phyloP scores from a whole-genome alignment of 2,113 vertebrate species.

The Plestiodon gilberti region DNA sequence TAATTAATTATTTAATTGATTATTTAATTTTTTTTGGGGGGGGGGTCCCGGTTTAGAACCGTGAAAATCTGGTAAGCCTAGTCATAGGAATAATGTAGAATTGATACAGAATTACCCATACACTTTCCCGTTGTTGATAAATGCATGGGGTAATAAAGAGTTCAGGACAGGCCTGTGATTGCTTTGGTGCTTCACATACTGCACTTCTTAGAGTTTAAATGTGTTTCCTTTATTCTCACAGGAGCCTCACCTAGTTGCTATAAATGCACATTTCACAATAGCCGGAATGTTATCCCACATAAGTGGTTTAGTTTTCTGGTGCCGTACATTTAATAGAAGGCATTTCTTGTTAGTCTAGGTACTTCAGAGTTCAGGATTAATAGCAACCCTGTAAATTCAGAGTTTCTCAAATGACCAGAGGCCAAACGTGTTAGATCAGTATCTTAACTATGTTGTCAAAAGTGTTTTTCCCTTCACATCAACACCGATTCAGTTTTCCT shows the following conservation, averaged over 20 bases:
- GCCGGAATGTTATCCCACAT: not conserved
- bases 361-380: slow-evolving; percentile 19
- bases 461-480: slow-evolving; percentile 11
- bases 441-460: slow-evolving; percentile 15
- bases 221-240: not conserved
- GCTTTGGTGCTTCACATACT: not conserved
- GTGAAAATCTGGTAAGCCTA: no score
- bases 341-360: not conserved
- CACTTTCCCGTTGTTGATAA: no score
- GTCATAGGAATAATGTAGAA: not conserved
- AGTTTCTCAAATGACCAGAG: slow-evolving; percentile 24
- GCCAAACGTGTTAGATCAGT: slow-evolving; percentile 30
- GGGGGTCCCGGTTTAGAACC: no score
- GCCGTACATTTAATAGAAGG: not conserved
- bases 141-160: not conserved
- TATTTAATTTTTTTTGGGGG: no score
- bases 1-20: no score
- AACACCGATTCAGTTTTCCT: not conserved
- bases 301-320: not conserved
- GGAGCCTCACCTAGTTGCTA: not conserved
- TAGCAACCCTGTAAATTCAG: slow-evolving; percentile 26
- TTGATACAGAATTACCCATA: not conserved
- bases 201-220: not conserved
- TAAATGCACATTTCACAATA: not conserved
- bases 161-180: not conserved